Percentiles rank a stretch among this genome's conserved stretches.
These are phyloP conservation scores for Thalassaphorura encarpata DNA, from an alignment of 1,140 invertebrate genomes.

Conservation along the genomic window DNA sequence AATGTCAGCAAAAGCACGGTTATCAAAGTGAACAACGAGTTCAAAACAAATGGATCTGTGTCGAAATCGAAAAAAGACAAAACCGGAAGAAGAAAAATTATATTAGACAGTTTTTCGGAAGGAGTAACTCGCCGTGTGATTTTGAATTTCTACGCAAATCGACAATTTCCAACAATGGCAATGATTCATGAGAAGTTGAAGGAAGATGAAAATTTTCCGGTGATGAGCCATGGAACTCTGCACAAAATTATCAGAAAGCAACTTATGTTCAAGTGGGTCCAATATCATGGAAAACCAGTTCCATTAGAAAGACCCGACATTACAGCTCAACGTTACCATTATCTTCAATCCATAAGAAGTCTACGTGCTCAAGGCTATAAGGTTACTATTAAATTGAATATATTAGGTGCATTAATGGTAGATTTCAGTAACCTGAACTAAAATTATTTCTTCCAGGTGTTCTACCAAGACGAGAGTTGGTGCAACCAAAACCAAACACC, in stretches of 20 bases:
- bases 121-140: neutral
- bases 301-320: constrained; percentile 1
- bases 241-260: neutral
- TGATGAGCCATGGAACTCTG: neutral
- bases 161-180: neutral
- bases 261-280: constrained; percentile 1
- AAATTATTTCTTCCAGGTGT: neutral
- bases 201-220: constrained; percentile 1
- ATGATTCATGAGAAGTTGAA: neutral
- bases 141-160: neutral
- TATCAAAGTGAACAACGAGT: no score
- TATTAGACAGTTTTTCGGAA: constrained; percentile 5
- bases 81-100: no score
- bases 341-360: neutral
- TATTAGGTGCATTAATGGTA: neutral
- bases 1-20: no score
- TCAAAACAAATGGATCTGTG: no score
- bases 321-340: neutral
- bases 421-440: no score
- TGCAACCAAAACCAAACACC: neutral
- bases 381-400: neutral
- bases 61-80: no score
- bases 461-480: constrained; percentile 4
- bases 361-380: neutral
- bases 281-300: constrained; percentile 4